These are phyloP conservation scores for Drosophila nasuta DNA, from an alignment of 1,140 invertebrate genomes.

Conservation along the genomic window DNA sequence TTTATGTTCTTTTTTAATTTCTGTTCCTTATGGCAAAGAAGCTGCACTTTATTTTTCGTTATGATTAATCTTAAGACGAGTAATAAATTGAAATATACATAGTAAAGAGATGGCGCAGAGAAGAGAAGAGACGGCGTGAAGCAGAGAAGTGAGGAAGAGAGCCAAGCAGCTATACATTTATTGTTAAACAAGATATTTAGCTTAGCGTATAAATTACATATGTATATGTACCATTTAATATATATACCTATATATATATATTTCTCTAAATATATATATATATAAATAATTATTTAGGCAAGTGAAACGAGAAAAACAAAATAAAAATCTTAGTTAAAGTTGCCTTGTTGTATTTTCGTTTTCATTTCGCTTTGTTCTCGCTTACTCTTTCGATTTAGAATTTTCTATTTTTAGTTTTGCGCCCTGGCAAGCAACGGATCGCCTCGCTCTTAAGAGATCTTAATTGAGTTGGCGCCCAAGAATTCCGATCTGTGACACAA, in stretches of 20 bases:
- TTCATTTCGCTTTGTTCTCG: constrained; percentile 6
- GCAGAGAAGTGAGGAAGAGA: constrained; percentile 25
- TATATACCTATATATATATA: too few species aligned
- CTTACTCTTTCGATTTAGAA: constrained; percentile 19
- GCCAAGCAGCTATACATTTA: constrained; percentile 78
- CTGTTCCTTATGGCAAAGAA: constrained; percentile 79
- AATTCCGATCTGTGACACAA: constrained; percentile 5
- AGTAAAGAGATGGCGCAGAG: constrained; percentile 22
- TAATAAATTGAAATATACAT: constrained; percentile 25
- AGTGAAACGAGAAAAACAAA: constrained; percentile 68
- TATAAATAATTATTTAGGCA: constrained; percentile 75
- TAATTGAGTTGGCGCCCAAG: constrained; percentile 10
- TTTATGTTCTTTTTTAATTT: constrained; percentile 63
- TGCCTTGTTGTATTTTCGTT: constrained; percentile 57
- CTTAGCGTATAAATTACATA: constrained; percentile 79
- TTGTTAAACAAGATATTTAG: constrained; percentile 81
- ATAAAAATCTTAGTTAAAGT: constrained; percentile 77
- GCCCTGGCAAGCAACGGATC: constrained; percentile 20
- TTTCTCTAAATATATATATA: constrained; percentile 76
- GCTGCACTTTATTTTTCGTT: constrained; percentile 69
- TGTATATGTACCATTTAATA: constrained; percentile 79
- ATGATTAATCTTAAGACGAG: constrained; percentile 39
- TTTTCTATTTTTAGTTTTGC: constrained; percentile 20
- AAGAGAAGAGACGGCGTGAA: neutral
- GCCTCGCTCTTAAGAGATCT: neutral